Evolutionary conservation across 2,797 vertebrate species (phyloP).

Genomic region (Coranthus polyacanthus): DNA sequence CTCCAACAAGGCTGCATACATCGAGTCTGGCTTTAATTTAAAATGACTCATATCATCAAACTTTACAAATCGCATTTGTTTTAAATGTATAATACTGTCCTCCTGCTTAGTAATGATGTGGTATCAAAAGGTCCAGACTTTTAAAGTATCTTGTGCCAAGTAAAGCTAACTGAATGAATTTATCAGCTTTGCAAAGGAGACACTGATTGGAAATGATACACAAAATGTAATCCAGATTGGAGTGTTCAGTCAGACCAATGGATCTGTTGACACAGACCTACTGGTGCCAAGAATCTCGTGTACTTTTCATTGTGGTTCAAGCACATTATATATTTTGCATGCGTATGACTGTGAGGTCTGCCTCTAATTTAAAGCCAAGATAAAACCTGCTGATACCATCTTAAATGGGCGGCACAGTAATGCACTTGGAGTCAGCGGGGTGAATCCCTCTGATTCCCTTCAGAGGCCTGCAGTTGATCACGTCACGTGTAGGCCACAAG

Average conservation of each 20-base stretch:
- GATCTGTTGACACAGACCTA: constrained; percentile 53
- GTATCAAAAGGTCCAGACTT: constrained; percentile 44
- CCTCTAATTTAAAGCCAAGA: constrained; percentile 57
- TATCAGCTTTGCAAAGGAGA: constrained; percentile 58
- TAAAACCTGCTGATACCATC: constrained; percentile 50
- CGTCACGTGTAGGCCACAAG: constrained; percentile 34
- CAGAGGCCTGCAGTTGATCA: constrained; percentile 54
- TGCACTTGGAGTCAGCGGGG: constrained; percentile 30
- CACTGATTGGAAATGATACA: constrained; percentile 66
- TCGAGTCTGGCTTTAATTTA: constrained; percentile 65
- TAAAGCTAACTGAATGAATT: constrained; percentile 65
- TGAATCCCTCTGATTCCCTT: constrained; percentile 32
- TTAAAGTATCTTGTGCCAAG: constrained; percentile 49
- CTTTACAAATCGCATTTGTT: constrained; percentile 57
- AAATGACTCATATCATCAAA: constrained; percentile 43
- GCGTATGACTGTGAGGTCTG: constrained; percentile 49
- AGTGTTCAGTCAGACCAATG: constrained; percentile 37
- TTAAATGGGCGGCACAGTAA: constrained; percentile 47
- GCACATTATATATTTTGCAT: constrained; percentile 50
- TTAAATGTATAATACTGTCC: constrained; percentile 53
- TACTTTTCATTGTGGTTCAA: constrained; percentile 61
- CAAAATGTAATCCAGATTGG: constrained; percentile 78
- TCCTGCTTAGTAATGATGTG: constrained; percentile 46
- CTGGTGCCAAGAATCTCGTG: constrained; percentile 61
- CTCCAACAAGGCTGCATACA: constrained; percentile 28